Percentiles rank a stretch among this genome's conserved stretches.
Evolutionary conservation across 1,140 invertebrate species (phyloP).

Genomic region (Orchestia grillus): DNA sequence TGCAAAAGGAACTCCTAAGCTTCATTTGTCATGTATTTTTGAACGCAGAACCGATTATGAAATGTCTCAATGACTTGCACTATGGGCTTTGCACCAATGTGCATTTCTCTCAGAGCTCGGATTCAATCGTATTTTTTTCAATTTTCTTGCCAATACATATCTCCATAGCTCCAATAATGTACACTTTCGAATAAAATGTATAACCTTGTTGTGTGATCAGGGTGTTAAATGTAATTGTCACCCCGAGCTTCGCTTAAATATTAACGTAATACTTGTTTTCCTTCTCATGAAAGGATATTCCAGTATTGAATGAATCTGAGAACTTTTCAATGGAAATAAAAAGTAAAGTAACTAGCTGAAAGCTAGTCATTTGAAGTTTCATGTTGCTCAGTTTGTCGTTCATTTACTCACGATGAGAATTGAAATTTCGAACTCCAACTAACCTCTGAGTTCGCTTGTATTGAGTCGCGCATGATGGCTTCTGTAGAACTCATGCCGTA

Average conservation of each 20-base stretch:
- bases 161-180: background rate
- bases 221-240: background rate
- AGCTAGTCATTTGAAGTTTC: background rate
- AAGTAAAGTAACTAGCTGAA: background rate
- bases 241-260: background rate
- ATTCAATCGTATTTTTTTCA: background rate
- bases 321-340: background rate
- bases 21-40: background rate
- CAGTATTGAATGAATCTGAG: background rate
- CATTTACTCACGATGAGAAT: background rate
- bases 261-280: background rate
- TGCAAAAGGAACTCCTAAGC: background rate
- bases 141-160: background rate
- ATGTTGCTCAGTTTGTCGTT: background rate
- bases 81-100: background rate
- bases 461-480: background rate
- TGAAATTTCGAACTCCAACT: background rate
- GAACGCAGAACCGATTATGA: background rate
- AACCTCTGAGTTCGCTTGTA: background rate
- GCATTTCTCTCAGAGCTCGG: background rate
- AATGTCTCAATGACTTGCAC: background rate
- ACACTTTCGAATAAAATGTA: background rate
- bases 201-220: background rate
- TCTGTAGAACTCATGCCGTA: background rate
- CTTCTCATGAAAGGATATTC: background rate